These are phyloP conservation scores for Psittacula derbiana DNA, from an alignment of 2,797 vertebrate species.

Conservation along the genomic window DNA sequence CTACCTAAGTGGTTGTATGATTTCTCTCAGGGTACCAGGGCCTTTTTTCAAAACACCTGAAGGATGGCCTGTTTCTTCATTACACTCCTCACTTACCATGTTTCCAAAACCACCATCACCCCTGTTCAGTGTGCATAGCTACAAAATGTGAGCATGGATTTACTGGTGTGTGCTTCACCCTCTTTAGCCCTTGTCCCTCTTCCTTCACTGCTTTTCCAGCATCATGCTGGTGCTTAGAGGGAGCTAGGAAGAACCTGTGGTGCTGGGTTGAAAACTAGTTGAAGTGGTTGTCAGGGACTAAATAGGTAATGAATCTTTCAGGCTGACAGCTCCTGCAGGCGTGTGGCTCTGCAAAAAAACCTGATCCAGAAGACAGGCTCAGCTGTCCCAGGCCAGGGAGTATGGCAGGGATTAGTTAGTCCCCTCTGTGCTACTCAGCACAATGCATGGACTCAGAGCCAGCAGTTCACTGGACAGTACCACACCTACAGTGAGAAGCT, in stretches of 20 bases:
- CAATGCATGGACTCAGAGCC: not conserved
- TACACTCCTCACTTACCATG: not conserved
- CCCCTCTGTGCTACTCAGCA: accelerated
- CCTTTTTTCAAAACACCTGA: not conserved
- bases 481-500: not conserved
- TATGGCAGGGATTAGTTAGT: not conserved
- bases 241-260: not conserved
- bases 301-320: not conserved
- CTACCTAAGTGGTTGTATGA: not conserved
- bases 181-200: not conserved
- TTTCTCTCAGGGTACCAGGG: not conserved
- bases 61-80: not conserved
- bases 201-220: not conserved
- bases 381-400: not conserved
- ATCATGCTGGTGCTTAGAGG: not conserved
- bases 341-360: not conserved
- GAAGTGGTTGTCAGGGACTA: not conserved
- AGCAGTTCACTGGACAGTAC: not conserved
- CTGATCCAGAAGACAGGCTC: not conserved
- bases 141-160: not conserved
- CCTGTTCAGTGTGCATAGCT: not conserved
- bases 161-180: not conserved
- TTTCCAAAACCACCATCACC: not conserved
- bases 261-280: not conserved
- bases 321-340: not conserved